phyloP scores from a whole-genome alignment of 2,888 invertebrate species.

The Campopleginae sp. region DNA sequence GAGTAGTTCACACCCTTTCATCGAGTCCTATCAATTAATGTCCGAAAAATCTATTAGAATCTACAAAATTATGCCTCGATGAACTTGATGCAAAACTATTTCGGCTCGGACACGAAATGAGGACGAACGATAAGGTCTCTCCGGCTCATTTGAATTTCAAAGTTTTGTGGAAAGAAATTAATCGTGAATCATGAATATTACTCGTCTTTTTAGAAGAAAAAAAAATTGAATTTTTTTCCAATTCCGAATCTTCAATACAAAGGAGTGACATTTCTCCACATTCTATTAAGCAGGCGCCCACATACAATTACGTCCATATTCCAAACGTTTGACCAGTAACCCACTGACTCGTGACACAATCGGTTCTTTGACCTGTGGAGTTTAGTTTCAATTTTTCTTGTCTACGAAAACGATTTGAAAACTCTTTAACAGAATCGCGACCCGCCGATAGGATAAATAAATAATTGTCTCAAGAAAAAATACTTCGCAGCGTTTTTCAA shows the following conservation, averaged over 20 bases:
- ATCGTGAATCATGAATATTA: neutral
- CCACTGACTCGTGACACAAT: constrained; percentile 72
- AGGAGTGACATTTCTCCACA: neutral
- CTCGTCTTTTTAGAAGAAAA: neutral
- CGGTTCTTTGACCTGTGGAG: constrained; percentile 25
- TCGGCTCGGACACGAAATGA: neutral
- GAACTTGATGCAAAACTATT: neutral
- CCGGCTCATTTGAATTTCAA: neutral
- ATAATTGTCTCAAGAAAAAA: neutral
- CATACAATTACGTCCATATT: constrained; percentile 69
- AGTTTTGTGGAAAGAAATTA: neutral
- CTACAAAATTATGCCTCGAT: neutral
- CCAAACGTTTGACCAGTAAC: constrained; percentile 54
- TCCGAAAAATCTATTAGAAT: neutral
- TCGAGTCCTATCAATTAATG: neutral
- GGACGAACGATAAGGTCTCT: neutral
- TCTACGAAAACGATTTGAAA: constrained; percentile 8
- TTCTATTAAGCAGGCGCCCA: constrained; percentile 61
- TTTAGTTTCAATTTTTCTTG: constrained; percentile 13
- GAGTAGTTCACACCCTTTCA: neutral
- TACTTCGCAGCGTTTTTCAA: neutral
- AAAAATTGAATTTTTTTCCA: neutral
- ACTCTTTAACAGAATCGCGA: neutral
- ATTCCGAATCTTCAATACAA: neutral
- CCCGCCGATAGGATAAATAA: neutral